These are phyloP conservation scores for Pristionchus exspectatus DNA, from an alignment of 2,888 invertebrate species.

Conservation along the genomic window DNA sequence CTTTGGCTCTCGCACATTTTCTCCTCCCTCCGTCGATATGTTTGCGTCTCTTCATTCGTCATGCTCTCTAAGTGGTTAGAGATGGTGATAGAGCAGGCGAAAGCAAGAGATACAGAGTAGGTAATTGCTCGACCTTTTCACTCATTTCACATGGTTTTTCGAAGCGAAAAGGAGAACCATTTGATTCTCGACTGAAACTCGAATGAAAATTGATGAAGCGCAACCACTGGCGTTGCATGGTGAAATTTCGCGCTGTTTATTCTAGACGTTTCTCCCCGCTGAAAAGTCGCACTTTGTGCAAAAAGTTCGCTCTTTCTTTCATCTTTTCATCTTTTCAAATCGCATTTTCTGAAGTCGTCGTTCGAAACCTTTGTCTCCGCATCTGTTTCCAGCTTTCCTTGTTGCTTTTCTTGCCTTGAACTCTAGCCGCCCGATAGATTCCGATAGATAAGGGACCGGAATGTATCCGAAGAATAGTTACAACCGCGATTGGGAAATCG, in stretches of 20 bases:
- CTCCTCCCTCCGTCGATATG: conserved; percentile 1
- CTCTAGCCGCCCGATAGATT: too few relatives aligned
- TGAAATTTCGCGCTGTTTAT: background rate
- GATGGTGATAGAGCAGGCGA: background rate
- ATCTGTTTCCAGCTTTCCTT: too few relatives aligned
- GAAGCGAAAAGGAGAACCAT: background rate
- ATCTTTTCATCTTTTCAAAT: too few relatives aligned
- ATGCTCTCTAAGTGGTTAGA: background rate
- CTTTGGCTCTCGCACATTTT: conserved; percentile 19
- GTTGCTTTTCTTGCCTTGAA: too few relatives aligned
- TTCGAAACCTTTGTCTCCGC: too few relatives aligned
- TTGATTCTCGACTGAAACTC: background rate
- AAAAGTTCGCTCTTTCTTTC: background rate
- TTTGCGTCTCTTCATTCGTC: background rate
- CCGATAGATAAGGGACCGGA: too few relatives aligned
- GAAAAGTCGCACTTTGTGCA: background rate
- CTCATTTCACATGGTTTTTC: background rate
- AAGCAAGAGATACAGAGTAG: background rate
- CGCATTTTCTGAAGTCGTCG: too few relatives aligned
- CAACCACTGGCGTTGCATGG: background rate
- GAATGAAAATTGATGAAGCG: background rate
- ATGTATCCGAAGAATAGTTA: too few relatives aligned
- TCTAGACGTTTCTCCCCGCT: background rate
- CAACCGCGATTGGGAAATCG: background rate
- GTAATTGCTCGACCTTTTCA: background rate